Base-by-base conservation (phyloP, 2,888 invertebrate species). In the Cerastis rubricosa region DNA sequence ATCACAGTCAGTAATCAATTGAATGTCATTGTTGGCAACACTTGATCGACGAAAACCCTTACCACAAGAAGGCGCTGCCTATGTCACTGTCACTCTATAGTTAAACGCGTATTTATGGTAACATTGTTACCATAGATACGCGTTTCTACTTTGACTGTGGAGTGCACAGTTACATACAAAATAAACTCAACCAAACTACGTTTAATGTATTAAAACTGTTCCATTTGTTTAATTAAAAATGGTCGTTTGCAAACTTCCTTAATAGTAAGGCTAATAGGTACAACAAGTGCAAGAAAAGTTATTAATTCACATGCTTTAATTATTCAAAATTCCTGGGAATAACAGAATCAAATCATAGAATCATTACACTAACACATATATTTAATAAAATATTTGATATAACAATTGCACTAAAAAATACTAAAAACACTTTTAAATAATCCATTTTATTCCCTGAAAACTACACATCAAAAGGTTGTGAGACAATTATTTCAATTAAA, bases 401-500 rank as follows among this genome's bases (percentile, higher is more conserved):
- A 61, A 61, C 51, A 71, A 77, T 63, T 51, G 59, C 19, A 79
- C 59, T 71, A 61, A 65, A 67, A 70, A 43, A 47, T 22, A n/a
- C 59, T 69, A 76, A 81, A 71, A 68, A 25, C 12, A 22, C 0
- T 29, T 67, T 73, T 63, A 43, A 49, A 57, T 64, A 67, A 54
- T 67, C 17, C 43, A 63, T 63, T 71, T 45, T 45, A 71, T 71
- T 69, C 35, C 25, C n/a, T 74, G 61, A 71, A 74, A 83, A 49
- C 12, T 74, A n/a, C 14, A 49, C 68, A 64, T 74, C 68, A 61
- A 74, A 65, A 59, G 49, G 14, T 72, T 47, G 8, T 63, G 40
- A 22, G 35, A 79, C 75, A 71, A 72, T 79, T 79, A 83, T 69
- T 69, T 69, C 29, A 71, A 75, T 71, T 75, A 80, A 80, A 7